Evolutionary conservation across 2,797 vertebrate species (phyloP).

Genomic region (Onychomys torridus): DNA sequence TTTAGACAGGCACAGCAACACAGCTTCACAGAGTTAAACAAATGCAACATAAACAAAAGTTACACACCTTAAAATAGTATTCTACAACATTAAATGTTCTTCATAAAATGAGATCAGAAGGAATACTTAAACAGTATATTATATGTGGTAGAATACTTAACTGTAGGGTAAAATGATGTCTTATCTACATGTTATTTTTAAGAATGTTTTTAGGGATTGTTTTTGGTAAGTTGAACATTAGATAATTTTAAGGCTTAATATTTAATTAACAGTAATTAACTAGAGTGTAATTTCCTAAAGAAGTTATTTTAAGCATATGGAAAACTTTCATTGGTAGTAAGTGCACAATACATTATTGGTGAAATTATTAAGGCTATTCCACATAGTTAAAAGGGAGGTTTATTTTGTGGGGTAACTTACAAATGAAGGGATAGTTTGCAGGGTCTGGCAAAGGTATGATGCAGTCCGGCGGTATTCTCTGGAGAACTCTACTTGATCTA

Average conservation of each 20-base stretch:
- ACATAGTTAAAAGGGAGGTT: no score
- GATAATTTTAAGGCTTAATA: conserved; percentile 40
- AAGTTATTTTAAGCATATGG: not conserved
- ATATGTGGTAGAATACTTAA: conserved; percentile 17
- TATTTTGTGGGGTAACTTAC: no score
- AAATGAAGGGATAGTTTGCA: no score
- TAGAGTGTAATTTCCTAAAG: conserved; percentile 36
- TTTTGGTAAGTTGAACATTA: conserved; percentile 24
- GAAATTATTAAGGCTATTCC: no score
- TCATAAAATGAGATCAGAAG: conserved; percentile 46
- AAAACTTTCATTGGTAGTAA: not conserved
- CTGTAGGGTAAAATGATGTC: conserved; percentile 9
- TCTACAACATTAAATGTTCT: not conserved
- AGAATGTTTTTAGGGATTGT: not conserved
- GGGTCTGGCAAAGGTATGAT: no score
- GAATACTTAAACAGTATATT: conserved; percentile 52
- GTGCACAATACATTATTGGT: no score
- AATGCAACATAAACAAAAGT: no score
- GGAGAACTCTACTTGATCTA: no score
- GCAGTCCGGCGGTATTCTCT: no score
- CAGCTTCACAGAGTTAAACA: no score
- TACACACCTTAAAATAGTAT: no score
- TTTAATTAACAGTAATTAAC: not conserved
- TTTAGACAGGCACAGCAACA: no score
- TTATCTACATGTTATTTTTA: conserved; percentile 7